Evolutionary conservation across 1,140 invertebrate species (phyloP), one percentile per base, ranked within the genome.

Genomic region (Pemphigus obesinymphae): DNA sequence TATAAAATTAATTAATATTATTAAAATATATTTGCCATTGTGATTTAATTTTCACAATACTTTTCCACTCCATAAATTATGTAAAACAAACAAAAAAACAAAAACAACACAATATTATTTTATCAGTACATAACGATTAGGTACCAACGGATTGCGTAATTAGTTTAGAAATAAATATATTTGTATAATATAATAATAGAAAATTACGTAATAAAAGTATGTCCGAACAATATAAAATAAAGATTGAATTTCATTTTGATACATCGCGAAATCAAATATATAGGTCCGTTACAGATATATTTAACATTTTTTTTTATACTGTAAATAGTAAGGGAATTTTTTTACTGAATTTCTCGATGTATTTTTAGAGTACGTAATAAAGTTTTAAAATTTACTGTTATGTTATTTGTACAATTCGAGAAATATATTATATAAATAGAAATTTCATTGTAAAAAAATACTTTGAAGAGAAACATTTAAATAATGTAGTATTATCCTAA

Each of bases 351-450:
- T 61, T 2, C 15, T 29, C 58, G 26, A 61, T 31, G 26, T 61
- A 61, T 58, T 58, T 61, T 61, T 31, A 29, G 29, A 66, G n/a
- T 15, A 37, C 8, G 61, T 37, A 66, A 37, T 66, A 34, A 34
- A 15, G 61, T 66, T 66, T 66, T 66, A 13, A 34, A 34, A 20
- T 34, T 29, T 13, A 66, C 8, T 2, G 20, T 66, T 66, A 66
- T 7, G 34, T 66, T 66, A 66, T 66, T 66, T 66, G 31, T 66
- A 66, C 61, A 66, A 66, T 66, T 66, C 61, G 17, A 66, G 17
- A 63, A 66, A 34, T 34, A 34, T 17, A 66, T n/a, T 66, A 15
- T 7, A 66, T 20, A 66, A 66, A 66, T 66, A n/a, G 31, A 66
- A 61, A 61, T n/a, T 66, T 11, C 31, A n/a, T 66, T 34, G 20